phyloP scores from a whole-genome alignment of 2,797 vertebrate species.

The Antrozous pallidus region DNA sequence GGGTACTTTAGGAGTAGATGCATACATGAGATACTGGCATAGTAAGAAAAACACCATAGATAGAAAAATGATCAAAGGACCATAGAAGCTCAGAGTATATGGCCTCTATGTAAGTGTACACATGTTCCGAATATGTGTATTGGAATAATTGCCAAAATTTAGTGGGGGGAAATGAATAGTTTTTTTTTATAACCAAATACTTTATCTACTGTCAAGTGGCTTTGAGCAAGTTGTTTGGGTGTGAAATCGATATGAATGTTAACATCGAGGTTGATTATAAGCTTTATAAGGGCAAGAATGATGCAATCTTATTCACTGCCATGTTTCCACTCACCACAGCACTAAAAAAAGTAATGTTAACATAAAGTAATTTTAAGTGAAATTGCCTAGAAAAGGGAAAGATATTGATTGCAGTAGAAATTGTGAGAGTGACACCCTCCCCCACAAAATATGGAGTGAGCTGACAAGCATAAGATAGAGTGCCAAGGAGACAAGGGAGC shows the following conservation, averaged over 20 bases:
- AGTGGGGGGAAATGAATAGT: too few relatives aligned
- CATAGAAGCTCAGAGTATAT: neutral
- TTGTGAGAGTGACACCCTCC: neutral
- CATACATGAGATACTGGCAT: neutral
- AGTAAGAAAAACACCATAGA: neutral
- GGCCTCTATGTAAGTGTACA: neutral
- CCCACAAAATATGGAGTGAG: neutral
- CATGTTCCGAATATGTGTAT: neutral
- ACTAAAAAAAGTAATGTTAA: neutral
- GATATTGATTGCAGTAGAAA: neutral
- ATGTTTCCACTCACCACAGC: neutral
- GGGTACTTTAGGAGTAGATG: neutral
- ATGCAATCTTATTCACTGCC: neutral
- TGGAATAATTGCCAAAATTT: neutral
- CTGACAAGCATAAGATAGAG: neutral
- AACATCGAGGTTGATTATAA: neutral
- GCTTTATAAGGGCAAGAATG: neutral
- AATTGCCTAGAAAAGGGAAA: neutral
- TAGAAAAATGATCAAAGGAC: neutral
- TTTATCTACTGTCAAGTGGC: neutral
- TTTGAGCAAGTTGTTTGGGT: neutral
- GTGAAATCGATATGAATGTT: neutral
- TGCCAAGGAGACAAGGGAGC: neutral
- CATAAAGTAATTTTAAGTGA: neutral
- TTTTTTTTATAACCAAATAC: neutral